Evolutionary conservation across 1,140 invertebrate genomes (phyloP).

Genomic region (Magallana gigas): DNA sequence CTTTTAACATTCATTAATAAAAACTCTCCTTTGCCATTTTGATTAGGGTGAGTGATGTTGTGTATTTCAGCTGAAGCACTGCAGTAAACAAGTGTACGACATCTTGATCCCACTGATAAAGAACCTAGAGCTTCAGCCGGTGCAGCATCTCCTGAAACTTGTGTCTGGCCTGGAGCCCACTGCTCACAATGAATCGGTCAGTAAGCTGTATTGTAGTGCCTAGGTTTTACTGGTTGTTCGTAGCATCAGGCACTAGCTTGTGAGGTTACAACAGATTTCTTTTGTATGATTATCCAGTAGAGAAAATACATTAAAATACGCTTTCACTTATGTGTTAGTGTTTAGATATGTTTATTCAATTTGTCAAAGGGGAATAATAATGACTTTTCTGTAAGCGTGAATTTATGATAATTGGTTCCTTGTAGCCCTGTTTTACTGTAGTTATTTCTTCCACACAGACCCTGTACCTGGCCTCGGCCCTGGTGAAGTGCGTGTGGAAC

Average conservation of each 20-base stretch:
- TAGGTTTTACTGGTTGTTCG: neutral
- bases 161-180: constrained; percentile 91
- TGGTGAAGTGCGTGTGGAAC: constrained; percentile 94
- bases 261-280: neutral
- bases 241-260: neutral
- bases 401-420: too few relatives aligned
- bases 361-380: too few relatives aligned
- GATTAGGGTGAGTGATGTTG: too few relatives aligned
- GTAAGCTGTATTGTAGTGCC: neutral
- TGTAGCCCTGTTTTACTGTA: neutral
- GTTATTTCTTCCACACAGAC: constrained; percentile 82
- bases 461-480: constrained; percentile 90
- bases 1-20: too few relatives aligned
- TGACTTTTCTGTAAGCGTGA: too few relatives aligned
- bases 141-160: constrained; percentile 91
- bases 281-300: neutral
- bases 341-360: too few relatives aligned
- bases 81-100: constrained; percentile 94
- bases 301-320: neutral
- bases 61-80: constrained; percentile 88
- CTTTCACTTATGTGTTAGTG: too few relatives aligned
- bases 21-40: too few relatives aligned
- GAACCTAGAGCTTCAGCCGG: constrained; percentile 91
- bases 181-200: constrained; percentile 92
- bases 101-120: constrained; percentile 93